phyloP scores from a whole-genome alignment of 2,797 vertebrate genomes.

The Pseudopleuronectes americanus region DNA sequence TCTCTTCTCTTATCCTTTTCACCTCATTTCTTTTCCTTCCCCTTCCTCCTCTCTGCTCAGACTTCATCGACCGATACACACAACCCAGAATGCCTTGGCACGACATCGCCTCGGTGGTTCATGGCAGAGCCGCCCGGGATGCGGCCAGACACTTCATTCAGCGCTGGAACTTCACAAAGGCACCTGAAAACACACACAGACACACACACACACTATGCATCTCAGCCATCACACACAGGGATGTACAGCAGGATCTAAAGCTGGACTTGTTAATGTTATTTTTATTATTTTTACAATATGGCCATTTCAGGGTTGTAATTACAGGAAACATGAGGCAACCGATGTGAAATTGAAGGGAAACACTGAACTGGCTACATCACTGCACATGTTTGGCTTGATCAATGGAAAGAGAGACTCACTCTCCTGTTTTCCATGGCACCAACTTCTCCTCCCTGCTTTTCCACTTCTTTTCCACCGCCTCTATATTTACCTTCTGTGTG shows the following conservation, averaged over 20 bases:
- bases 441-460: slow-evolving; percentile 2
- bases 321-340: not conserved
- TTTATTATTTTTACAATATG: not conserved
- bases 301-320: not conserved
- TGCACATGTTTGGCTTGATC: slow-evolving; percentile 8
- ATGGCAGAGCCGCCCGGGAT: slow-evolving; percentile 91
- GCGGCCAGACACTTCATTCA: slow-evolving; percentile 97
- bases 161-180: slow-evolving; percentile 99
- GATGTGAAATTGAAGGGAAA: slow-evolving; percentile 4
- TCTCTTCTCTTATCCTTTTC: no score
- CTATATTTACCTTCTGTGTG: not conserved
- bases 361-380: not conserved
- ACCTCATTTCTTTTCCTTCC: not conserved
- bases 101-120: slow-evolving; percentile 92
- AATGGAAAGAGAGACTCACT: slow-evolving; percentile 32
- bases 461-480: not conserved
- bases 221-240: not conserved
- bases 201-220: not conserved
- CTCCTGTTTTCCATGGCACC: slow-evolving; percentile 36
- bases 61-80: slow-evolving; percentile 96
- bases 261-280: not conserved
- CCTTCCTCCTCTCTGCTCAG: slow-evolving; percentile 63
- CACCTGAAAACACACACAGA: slow-evolving; percentile 30
- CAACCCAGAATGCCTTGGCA: slow-evolving; percentile 99
- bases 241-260: slow-evolving; percentile 8